Evolutionary conservation across 2,888 invertebrate species (phyloP).

Genomic region (Blera fallax): DNA sequence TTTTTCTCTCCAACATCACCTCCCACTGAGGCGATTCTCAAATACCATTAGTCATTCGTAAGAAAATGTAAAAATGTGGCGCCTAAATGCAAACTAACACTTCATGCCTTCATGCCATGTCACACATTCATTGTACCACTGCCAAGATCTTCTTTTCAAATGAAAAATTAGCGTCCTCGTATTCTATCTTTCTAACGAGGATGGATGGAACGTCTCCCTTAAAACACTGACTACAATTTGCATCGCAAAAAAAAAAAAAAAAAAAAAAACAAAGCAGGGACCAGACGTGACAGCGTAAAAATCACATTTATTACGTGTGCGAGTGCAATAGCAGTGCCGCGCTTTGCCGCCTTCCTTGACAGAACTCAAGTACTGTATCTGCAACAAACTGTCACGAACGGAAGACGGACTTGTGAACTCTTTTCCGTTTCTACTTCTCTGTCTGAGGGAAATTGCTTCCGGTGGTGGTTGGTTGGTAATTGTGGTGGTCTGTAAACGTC

Average conservation of each 20-base stretch:
- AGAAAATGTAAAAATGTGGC: constrained; percentile 44
- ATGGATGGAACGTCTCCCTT: constrained; percentile 30
- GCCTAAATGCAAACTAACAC: constrained; percentile 66
- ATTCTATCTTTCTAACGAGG: constrained; percentile 35
- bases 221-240: constrained; percentile 21
- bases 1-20: not conserved
- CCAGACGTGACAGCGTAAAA: constrained; percentile 46
- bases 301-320: constrained; percentile 59
- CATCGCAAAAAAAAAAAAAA: constrained; percentile 6
- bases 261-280: not conserved
- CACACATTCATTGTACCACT: constrained; percentile 28
- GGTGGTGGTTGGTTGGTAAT: constrained; percentile 14
- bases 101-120: constrained; percentile 37
- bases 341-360: constrained; percentile 36
- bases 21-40: not conserved
- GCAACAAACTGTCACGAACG: constrained; percentile 36
- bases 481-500: constrained; percentile 39
- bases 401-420: constrained; percentile 35
- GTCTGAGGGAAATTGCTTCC: constrained; percentile 66
- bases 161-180: constrained; percentile 27
- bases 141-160: not conserved
- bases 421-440: constrained; percentile 53
- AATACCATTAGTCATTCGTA: constrained; percentile 36
- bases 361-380: constrained; percentile 7
- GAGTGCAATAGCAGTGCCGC: constrained; percentile 7